Evolutionary conservation across 2,888 invertebrate genomes (phyloP), one percentile per base, ranked within the genome.

Genomic region (Harpalus rubripes): DNA sequence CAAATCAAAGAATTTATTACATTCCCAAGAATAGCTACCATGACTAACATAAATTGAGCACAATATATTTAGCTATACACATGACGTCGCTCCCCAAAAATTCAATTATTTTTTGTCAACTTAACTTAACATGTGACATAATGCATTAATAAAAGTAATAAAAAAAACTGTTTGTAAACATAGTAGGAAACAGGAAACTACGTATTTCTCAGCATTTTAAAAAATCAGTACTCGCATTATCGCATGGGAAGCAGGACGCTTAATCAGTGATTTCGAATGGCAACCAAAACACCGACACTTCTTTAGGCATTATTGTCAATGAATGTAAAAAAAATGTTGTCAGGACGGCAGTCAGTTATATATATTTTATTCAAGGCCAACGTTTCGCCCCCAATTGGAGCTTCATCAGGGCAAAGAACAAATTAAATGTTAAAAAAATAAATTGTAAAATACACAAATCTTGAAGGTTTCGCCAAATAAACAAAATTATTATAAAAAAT

Each of bases 71-170:
- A 74, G 15, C 44, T 16, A 22, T 59, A 68, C 32, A 74, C 72
- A 74, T 74, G 72, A 74, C 72, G 44, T 74, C 10, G 44, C 6
- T 18, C 8, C n/a, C 52, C 44, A 74, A 74, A 74, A 44, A 74
- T 74, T 74, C 4, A 41, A 74, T 74, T 44, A 74, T 74, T 44
- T 74, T 18, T 16, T 32, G 72, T 74, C 52, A 74, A 74, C 68
- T 15, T 7, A 16, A 78, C 10, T 78, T 58, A 78, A 58, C 22
- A 58, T n/a, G 58, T 78, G 58, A 78, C 78, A 78, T 58, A 78
- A 78, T 58, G 56, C 26, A 56, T 78, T 78, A 78, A 78, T 78
- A 16, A 76, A 15, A 44, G 8, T 18, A 74, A 56, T 78, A 7
- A 58, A 58, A 78, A 22, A 78, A 26, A n/a, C 78, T 0, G 56